phyloP scores from a whole-genome alignment of 2,888 invertebrate species.

The Papilio demoleus region DNA sequence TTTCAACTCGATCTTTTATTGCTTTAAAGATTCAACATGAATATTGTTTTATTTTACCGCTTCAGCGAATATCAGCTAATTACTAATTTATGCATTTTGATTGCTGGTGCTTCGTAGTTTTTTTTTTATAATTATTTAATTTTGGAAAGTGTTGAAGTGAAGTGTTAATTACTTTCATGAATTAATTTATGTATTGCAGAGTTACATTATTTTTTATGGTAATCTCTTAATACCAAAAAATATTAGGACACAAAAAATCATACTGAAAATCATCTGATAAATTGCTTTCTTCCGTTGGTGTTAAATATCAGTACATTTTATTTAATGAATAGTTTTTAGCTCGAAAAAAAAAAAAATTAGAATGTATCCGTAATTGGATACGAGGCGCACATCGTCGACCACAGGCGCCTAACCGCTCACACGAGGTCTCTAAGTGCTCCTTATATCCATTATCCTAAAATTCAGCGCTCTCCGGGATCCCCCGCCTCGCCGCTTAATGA shows the following conservation, averaged over 20 bases:
- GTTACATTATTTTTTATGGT: not conserved
- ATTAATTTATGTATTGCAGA: not conserved
- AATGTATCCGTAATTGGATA: slow-evolving; percentile 20
- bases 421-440: slow-evolving; percentile 53
- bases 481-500: slow-evolving; percentile 76
- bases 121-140: slow-evolving; percentile 4
- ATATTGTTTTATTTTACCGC: slow-evolving; percentile 42
- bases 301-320: not conserved
- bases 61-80: slow-evolving; percentile 26
- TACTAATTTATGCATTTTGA: slow-evolving; percentile 6
- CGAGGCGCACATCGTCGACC: slow-evolving; percentile 39
- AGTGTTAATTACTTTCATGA: slow-evolving; percentile 3
- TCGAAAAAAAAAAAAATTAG: not conserved
- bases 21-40: slow-evolving; percentile 50
- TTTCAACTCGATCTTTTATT: slow-evolving; percentile 66
- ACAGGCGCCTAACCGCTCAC: slow-evolving; percentile 51
- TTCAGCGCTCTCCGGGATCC: slow-evolving; percentile 75
- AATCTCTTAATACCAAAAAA: too few species aligned
- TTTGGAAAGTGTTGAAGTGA: slow-evolving; percentile 24
- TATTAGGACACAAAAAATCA: not conserved
- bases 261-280: not conserved
- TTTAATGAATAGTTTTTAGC: too few species aligned
- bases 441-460: slow-evolving; percentile 76
- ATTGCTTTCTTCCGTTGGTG: not conserved
- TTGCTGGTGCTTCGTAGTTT: slow-evolving; percentile 4